Base-by-base conservation (phyloP, 1,140 invertebrate species). In the Bactericera cockerelli region DNA sequence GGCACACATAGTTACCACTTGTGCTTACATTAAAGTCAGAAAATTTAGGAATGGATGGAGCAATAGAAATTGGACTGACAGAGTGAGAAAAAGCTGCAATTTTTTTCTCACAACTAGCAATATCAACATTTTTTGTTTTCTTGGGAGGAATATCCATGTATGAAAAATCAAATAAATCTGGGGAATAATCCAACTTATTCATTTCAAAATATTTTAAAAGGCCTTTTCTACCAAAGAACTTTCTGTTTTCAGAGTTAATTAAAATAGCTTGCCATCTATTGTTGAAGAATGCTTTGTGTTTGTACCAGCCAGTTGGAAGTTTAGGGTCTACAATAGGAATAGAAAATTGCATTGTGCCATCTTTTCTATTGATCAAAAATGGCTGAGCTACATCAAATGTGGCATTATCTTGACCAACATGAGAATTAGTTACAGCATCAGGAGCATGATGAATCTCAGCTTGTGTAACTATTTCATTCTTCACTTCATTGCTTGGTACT, bases 1-100 rank as follows among this genome's bases (percentile, higher is more conserved):
- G 85, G 71, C 91, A 96, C 24, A 42, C 22, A 22, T 49, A 22
- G 42, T 49, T 49, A n/a, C 42, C 42, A 16, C 22, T 22, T 19
- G 8, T 49, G 19, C 22, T 22, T 49, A 49, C 8, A 22, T 22
- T 49, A 22, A 22, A 49, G n/a, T 49, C 28, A 31, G 28, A 31
- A 31, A 31, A 31, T 4, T 6, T 4, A 31, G 28, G 28, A 6
- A 13, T 4, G 4, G 28, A 6, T 31, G 28, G 28, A 31, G 28
- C 13, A 31, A 31, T 13, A 31, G 28, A 13, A 6, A 13, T 31
- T 4, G 28, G 4, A 31, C 3, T 6, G n/a, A n/a, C 42, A 19
- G 22, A 3, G 3, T 6, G 42, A 6, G 42, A 6, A 4, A 49
- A 49, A 6, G n/a, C 19, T n/a, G 6, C 19, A 6, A 49, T 49